Base-by-base conservation (phyloP, 2,888 invertebrate species). In the Omphaloscelis lunosa region DNA sequence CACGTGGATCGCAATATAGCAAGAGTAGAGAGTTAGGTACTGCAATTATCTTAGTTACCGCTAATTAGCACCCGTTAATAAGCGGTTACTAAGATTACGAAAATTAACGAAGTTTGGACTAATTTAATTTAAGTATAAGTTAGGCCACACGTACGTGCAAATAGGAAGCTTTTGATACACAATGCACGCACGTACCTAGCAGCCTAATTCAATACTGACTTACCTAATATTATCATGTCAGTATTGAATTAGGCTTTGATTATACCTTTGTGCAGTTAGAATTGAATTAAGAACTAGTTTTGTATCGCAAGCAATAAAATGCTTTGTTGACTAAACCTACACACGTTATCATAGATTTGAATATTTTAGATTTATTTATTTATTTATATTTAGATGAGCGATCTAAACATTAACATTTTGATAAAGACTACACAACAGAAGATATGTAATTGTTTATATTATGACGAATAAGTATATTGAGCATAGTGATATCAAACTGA, bases 1-100 rank as follows among this genome's bases (percentile, higher is more conserved):
- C 75, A 72, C 75, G 62, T 82, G 45, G 70, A 59, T 62, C 39
- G 34, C 34, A 45, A n/a, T 23, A n/a, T 34, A 3, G 2, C 56
- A 41, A 27, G 41, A 41, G 70, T 78, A 77, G n/a, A n/a, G n/a
- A n/a, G n/a, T n/a, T n/a, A 17, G 15, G 27, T 58, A 58, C 56
- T 15, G 27, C n/a, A 15, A 45, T 12, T 45, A 15, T 45, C 45
- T 45, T 15, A 45, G 12, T 45, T 45, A 45, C 51, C 8, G 51
- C 51, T 51, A 20, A 51, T 53, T 23, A 53, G 23, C 23, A 23
- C 3, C 23, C 23, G 23, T 2, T n/a, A 23, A 53, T 53, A 4
- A 11, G 53, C 23, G 23, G n/a, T 23, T 11, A 53, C 23, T 20
- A 51, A 51, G 51, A 51, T 51, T 20, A 51, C 20, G 20, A 51